Base-by-base conservation (phyloP, 2,113 vertebrate genomes). In the Lepus americanus region DNA sequence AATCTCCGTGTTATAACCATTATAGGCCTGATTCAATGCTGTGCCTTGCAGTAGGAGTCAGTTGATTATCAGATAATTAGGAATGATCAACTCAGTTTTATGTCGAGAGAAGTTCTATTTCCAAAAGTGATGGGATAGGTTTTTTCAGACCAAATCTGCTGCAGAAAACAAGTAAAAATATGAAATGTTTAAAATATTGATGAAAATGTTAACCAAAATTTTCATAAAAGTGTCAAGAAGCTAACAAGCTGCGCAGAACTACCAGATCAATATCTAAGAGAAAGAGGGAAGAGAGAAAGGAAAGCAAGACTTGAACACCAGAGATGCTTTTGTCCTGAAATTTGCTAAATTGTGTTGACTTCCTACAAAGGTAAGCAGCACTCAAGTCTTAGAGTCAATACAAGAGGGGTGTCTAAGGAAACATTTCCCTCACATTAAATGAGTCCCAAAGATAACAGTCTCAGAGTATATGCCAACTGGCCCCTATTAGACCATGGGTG, bases 61-160 rank as follows among this genome's bases (percentile, higher is more conserved):
- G 7, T 3, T 64, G 39, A 87, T 11, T 39, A 49, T 36, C 44
- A 81, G 12, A 69, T 92, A 51, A 51, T 74, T 79, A 53, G 14
- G 77, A 93, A 76, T 36, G n/a, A 27, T 72, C n/a, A 64, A n/a
- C 33, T 89, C 53, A 67, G 5, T 59, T 87, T 93, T 63, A 14
- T 63, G 92, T 27, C 36, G 77, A 95, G 12, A 79, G 22, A 93
- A 78, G 27, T 81, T 94, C 63, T 69, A 49, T 39, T 90, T 96
- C 66, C 4, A 94, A 39, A 87, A 93, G 61, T 63, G 2, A 36
- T 73, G 22, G 29, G 16, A n/a, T 33, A 23, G 6, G 12, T 27
- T 76, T 90, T 88, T 53, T 82, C 13, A 83, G 27, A 59, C n/a
- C 61, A 95, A 93, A 82, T 86, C 66, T 93, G 6, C 73, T 69